Percentiles rank a stretch among this genome's conserved stretches.
These are phyloP conservation scores for Semotilus atromaculatus DNA, from an alignment of 2,797 vertebrate genomes.

Conservation along the genomic window DNA sequence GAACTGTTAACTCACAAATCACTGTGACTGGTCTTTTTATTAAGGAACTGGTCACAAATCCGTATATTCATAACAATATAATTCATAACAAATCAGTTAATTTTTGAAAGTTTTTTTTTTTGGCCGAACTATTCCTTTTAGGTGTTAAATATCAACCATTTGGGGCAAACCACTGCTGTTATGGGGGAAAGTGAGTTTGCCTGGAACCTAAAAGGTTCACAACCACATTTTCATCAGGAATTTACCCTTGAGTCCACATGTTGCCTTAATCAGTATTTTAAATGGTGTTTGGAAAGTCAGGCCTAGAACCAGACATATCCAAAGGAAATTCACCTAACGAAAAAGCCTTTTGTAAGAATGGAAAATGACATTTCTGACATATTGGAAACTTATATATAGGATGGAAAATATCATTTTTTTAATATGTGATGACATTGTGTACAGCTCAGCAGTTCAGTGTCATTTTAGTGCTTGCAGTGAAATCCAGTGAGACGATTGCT, in stretches of 20 bases:
- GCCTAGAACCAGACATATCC: background rate
- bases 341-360: slow-evolving; percentile 3
- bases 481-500: slow-evolving; percentile 23
- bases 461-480: slow-evolving; percentile 15
- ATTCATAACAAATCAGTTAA: background rate
- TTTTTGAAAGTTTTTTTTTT: background rate
- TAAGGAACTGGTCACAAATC: background rate
- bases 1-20: background rate
- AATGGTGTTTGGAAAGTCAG: slow-evolving; percentile 52
- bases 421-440: slow-evolving; percentile 5
- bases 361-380: slow-evolving; percentile 25
- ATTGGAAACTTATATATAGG: slow-evolving; percentile 16
- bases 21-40: background rate
- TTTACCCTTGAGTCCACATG: slow-evolving; percentile 49
- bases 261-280: slow-evolving; percentile 53
- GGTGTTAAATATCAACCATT: background rate
- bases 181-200: slow-evolving; percentile 53
- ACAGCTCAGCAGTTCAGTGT: slow-evolving; percentile 3
- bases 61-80: too few relatives aligned
- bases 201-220: slow-evolving; percentile 63
- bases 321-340: background rate
- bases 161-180: slow-evolving; percentile 13
- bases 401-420: slow-evolving; percentile 1
- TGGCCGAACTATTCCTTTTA: background rate
- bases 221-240: slow-evolving; percentile 36